These are phyloP conservation scores for Ceriagrion tenellum DNA, from an alignment of 2,888 invertebrate genomes.

Conservation along the genomic window DNA sequence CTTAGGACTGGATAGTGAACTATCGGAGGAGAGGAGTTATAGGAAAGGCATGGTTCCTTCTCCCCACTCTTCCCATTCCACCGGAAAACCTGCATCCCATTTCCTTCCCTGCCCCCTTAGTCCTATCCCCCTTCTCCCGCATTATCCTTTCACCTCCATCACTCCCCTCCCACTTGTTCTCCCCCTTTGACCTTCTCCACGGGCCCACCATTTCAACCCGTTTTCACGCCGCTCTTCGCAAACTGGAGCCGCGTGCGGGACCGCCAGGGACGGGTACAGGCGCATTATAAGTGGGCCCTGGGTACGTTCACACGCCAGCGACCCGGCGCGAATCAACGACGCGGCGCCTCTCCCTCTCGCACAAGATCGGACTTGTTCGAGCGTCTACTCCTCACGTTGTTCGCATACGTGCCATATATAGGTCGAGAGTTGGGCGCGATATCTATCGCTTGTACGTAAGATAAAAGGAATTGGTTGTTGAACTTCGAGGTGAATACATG, in stretches of 20 bases:
- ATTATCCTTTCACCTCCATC: not conserved
- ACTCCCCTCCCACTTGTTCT: too few species aligned
- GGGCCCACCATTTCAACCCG: not conserved
- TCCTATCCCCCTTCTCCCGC: not conserved
- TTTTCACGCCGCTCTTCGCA: not conserved
- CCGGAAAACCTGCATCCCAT: not conserved
- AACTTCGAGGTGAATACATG: too few species aligned
- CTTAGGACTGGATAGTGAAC: too few species aligned
- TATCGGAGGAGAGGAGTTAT: not conserved
- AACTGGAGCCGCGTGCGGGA: not conserved
- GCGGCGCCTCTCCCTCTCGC: too few species aligned
- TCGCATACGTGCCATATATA: not conserved
- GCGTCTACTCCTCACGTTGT: too few species aligned
- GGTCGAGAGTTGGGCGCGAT: not conserved
- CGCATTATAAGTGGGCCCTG: not conserved
- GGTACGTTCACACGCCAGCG: not conserved
- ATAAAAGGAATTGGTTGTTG: too few species aligned
- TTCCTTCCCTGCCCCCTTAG: not conserved
- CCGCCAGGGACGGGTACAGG: not conserved
- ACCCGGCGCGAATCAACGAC: not conserved
- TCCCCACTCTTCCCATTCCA: not conserved
- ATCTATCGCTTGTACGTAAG: too few species aligned
- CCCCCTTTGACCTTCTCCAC: not conserved
- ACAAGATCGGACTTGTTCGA: too few species aligned
- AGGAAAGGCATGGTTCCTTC: not conserved